Conservation (phyloP, 2,113 vertebrate species). For the Ardeotis arabs region DNA sequence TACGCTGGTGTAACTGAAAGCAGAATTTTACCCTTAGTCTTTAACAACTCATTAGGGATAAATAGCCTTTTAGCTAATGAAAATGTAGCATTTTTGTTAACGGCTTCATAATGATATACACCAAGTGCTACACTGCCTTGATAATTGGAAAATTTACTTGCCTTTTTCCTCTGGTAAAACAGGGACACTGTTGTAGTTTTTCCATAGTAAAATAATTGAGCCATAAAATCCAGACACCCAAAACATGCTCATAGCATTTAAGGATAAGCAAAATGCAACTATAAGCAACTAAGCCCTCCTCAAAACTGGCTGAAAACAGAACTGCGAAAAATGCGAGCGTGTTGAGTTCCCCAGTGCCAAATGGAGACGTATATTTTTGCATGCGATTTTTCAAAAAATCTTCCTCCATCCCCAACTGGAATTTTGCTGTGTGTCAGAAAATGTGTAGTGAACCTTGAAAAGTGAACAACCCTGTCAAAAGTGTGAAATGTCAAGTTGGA, state of each 20-base stretch:
- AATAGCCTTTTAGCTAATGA: slow-evolving; percentile 65
- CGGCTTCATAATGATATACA: slow-evolving; percentile 44
- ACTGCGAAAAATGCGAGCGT: neutral
- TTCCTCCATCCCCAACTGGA: neutral
- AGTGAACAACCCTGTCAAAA: neutral
- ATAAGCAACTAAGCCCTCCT: neutral
- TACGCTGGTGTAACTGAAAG: slow-evolving; percentile 27
- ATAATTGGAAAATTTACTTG: slow-evolving; percentile 62
- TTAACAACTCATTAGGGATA: slow-evolving; percentile 57
- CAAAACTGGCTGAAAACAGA: neutral
- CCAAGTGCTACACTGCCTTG: slow-evolving; percentile 29
- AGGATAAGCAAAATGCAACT: slow-evolving; percentile 3
- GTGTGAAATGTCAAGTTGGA: neutral
- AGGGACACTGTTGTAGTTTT: neutral
- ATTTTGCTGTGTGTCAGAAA: neutral
- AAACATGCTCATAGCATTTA: neutral
- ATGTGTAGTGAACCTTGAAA: neutral
- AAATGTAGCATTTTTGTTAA: slow-evolving; percentile 45
- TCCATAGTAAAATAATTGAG: slow-evolving; percentile 35
- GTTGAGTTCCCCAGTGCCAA: neutral
- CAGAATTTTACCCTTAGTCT: slow-evolving; percentile 30
- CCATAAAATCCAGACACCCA: slow-evolving; percentile 29
- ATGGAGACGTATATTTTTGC: neutral
- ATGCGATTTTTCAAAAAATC: neutral
- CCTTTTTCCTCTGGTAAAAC: slow-evolving; percentile 33